Evolutionary conservation across 2,113 vertebrate species (phyloP).

Genomic region (Excalfactoria chinensis): DNA sequence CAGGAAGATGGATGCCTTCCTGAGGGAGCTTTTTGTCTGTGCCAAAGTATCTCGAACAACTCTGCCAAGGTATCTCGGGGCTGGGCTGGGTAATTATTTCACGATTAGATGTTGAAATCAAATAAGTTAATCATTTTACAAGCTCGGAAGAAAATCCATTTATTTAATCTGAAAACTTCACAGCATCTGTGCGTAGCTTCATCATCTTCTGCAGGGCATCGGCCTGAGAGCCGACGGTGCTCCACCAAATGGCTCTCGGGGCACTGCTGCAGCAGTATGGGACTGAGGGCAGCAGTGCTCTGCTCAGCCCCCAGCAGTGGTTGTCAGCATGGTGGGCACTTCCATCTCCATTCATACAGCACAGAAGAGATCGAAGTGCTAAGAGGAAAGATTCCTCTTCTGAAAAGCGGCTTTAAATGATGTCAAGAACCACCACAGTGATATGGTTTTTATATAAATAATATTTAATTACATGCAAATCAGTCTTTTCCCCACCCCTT

Average conservation of each 20-base stretch:
- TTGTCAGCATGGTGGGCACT: not conserved
- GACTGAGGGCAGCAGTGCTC: not conserved
- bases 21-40: not conserved
- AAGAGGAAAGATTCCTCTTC: conserved; percentile 43
- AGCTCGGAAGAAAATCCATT: conserved; percentile 23
- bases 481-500: conserved; percentile 58
- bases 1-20: not conserved
- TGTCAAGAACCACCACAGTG: conserved; percentile 49
- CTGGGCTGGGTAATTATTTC: conserved; percentile 25
- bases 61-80: conserved; percentile 20
- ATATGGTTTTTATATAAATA: conserved; percentile 74
- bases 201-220: not conserved
- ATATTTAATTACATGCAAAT: conserved; percentile 72
- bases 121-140: conserved; percentile 18
- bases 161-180: conserved; percentile 22
- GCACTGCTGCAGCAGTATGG: not conserved
- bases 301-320: not conserved
- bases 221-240: not conserved
- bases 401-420: conserved; percentile 61
- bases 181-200: not conserved
- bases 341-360: not conserved
- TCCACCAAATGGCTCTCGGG: accelerated
- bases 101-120: not conserved
- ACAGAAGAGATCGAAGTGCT: not conserved
- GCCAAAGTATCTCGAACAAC: not conserved